Base-by-base conservation (phyloP, 2,797 vertebrate genomes). In the Paguma larvata region DNA sequence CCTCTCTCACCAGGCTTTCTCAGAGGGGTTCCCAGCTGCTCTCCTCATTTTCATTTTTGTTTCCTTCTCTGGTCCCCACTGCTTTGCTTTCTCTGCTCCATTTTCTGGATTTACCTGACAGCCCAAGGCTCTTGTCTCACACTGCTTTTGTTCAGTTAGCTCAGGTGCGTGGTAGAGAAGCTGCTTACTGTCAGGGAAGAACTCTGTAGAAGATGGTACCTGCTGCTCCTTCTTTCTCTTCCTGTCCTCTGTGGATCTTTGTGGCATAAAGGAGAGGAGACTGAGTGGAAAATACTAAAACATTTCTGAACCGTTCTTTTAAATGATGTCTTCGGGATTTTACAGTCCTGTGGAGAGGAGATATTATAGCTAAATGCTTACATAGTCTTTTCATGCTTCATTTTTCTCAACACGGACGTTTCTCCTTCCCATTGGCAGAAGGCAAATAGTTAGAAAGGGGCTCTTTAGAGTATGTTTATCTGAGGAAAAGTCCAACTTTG, bases 341-440 rank as follows among this genome's bases (percentile, higher is more conserved):
- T 73, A 59, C 10, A 90, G 51, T 32, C 59, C 25, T 51, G 0
- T 84, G 32, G 62, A 63, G 62, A 63, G 53, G n/a, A 70, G 27
- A 41, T 83, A 21, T 87, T 41, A 41, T 4, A 84, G 56, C 16
- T n/a, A 89, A 77, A 63, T 63, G 19, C 18, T 73, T 78, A 16
- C 83, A 21, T 79, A 56, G 73, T 94, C 62, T 95, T 96, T 87
- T 67, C 38, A 84, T 53, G 25, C n/a, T 23, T 38, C n/a, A 63
- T 85, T 34, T 84, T 67, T 94, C 87, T 83, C 56, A 79, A 13
- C 77, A 65, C 53, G 32, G 59, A 63, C 23, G 2, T 62, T 93
- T 91, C 23, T 95, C 41, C 32, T 83, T 73, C 9, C 85, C 38
- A 21, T 85, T 92, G 38, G 48, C 46, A 21, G 82, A 91, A 95